Conservation (phyloP, 2,113 vertebrate species). For the Astur gentilis region DNA sequence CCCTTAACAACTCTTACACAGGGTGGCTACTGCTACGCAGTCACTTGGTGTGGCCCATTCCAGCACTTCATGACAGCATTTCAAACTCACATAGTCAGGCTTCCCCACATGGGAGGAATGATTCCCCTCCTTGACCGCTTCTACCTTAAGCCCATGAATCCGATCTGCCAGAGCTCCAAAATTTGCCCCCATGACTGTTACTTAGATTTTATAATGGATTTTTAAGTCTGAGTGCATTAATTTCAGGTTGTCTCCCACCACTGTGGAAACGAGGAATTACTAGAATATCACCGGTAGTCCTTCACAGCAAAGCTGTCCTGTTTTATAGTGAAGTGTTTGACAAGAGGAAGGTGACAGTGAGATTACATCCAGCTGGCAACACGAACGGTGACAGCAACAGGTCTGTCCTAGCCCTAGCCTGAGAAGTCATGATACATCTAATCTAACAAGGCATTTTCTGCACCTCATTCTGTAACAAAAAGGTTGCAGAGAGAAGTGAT, state of each 20-base stretch:
- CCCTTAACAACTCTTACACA: neutral
- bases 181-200: neutral
- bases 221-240: neutral
- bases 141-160: neutral
- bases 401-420: neutral
- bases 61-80: neutral
- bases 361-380: neutral
- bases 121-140: neutral
- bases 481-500: neutral
- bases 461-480: neutral
- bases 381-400: neutral
- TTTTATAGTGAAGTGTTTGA: neutral
- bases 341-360: neutral
- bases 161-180: neutral
- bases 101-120: neutral
- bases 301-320: neutral
- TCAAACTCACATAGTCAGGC: neutral
- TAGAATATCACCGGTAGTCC: neutral
- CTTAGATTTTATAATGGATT: neutral
- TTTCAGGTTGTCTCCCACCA: neutral
- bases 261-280: neutral
- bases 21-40: neutral
- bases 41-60: neutral
- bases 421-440: neutral
- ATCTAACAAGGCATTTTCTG: neutral